A percentile compares a stretch with the other conserved stretches of the same genome.
These are phyloP conservation scores for Premnoplex brunnescens DNA, from an alignment of 2,797 vertebrate genomes.

Conservation along the genomic window DNA sequence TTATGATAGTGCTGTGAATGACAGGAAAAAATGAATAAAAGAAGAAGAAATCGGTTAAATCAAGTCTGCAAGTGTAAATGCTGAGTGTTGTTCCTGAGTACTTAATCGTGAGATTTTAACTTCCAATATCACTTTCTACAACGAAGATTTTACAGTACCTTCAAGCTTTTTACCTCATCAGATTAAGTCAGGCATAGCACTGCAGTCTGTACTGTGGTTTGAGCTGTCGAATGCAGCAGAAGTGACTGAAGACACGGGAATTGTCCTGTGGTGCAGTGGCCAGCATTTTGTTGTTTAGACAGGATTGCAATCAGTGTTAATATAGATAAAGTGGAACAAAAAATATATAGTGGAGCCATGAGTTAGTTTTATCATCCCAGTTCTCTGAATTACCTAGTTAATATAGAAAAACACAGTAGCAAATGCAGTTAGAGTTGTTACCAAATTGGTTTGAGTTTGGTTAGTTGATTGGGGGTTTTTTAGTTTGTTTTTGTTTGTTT, in stretches of 20 bases:
- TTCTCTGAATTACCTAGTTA: background rate
- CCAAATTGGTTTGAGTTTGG: too few relatives aligned
- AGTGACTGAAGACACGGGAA: background rate
- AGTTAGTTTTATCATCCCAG: background rate
- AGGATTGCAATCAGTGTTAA: background rate
- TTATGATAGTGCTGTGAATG: background rate
- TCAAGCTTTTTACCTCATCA: background rate
- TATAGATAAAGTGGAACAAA: background rate
- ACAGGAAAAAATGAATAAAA: background rate
- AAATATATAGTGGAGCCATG: background rate
- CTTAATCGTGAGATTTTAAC: background rate
- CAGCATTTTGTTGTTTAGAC: background rate
- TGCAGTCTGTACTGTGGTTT: fast-evolving
- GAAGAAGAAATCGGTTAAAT: background rate
- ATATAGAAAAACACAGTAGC: background rate
- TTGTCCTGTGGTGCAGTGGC: background rate
- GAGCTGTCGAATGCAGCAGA: background rate
- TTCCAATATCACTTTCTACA: background rate
- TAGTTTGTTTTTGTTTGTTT: too few relatives aligned
- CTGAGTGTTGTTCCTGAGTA: background rate
- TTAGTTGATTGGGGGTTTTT: too few relatives aligned
- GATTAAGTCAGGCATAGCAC: fast-evolving
- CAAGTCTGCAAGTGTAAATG: background rate
- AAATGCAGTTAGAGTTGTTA: background rate
- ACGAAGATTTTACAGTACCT: background rate